Percentiles rank a stretch among this genome's conserved stretches.
These are phyloP conservation scores for Holcopasites calliopsidis DNA, from an alignment of 1,140 invertebrate species.

Conservation along the genomic window DNA sequence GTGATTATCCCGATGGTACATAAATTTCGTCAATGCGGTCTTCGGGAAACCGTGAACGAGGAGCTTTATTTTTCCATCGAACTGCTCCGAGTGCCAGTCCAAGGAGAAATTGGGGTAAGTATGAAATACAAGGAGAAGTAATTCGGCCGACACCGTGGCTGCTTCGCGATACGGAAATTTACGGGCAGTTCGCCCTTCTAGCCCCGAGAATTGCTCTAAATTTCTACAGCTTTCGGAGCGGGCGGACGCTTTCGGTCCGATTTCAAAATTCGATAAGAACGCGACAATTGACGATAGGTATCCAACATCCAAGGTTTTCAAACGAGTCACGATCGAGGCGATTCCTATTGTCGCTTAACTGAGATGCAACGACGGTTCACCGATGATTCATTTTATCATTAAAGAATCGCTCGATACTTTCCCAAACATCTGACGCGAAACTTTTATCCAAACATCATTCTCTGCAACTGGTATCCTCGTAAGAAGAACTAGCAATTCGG, in stretches of 20 bases:
- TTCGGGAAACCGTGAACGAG: neutral
- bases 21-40: neutral
- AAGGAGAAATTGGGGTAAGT: constrained; percentile 7
- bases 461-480: too few species aligned
- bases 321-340: too few species aligned
- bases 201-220: neutral
- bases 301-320: neutral
- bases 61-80: neutral
- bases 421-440: too few species aligned
- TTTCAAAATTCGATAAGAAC: constrained; percentile 2
- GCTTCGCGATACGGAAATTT: constrained; percentile 14
- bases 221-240: neutral
- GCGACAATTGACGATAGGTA: neutral
- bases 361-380: too few species aligned
- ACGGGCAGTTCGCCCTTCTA: constrained; percentile 2
- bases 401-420: neutral
- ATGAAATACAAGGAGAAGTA: neutral
- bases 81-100: neutral
- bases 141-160: neutral
- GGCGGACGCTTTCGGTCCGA: neutral
- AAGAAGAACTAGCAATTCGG: too few species aligned
- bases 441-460: too few species aligned
- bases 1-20: neutral
- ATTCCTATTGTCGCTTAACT: too few species aligned
- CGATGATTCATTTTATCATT: neutral